A percentile compares a stretch with the other conserved stretches of the same genome.
Evolutionary conservation across 2,113 vertebrate genomes (phyloP).

Genomic region (Trichechus manatus): DNA sequence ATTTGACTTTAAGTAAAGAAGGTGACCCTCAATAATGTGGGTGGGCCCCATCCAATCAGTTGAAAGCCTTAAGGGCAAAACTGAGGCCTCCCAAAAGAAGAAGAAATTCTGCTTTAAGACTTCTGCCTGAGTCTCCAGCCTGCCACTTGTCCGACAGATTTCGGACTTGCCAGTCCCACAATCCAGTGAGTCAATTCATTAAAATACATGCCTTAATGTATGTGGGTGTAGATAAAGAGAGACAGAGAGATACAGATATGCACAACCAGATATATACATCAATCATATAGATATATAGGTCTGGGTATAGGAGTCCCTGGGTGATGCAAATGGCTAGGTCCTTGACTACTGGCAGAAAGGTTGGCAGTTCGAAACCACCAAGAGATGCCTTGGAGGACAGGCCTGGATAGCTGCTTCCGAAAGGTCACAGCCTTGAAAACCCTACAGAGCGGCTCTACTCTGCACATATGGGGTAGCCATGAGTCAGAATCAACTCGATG

Average conservation of each 20-base stretch:
- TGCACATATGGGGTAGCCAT: neutral
- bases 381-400: neutral
- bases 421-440: neutral
- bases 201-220: neutral
- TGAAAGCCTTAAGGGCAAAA: neutral
- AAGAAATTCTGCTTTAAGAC: neutral
- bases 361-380: neutral
- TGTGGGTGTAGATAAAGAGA: neutral
- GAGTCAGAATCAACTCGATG: neutral
- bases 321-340: neutral
- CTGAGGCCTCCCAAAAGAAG: neutral
- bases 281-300: neutral
- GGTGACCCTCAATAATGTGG: neutral
- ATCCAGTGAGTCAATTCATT: neutral
- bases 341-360: neutral
- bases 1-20: neutral
- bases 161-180: neutral
- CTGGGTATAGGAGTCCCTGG: neutral
- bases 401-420: neutral
- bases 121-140: neutral
- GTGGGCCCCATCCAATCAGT: neutral
- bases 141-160: neutral
- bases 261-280: neutral
- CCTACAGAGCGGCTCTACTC: neutral
- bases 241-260: neutral